Base-by-base conservation (phyloP, 1,140 invertebrate species). In the Aphelinus certus region DNA sequence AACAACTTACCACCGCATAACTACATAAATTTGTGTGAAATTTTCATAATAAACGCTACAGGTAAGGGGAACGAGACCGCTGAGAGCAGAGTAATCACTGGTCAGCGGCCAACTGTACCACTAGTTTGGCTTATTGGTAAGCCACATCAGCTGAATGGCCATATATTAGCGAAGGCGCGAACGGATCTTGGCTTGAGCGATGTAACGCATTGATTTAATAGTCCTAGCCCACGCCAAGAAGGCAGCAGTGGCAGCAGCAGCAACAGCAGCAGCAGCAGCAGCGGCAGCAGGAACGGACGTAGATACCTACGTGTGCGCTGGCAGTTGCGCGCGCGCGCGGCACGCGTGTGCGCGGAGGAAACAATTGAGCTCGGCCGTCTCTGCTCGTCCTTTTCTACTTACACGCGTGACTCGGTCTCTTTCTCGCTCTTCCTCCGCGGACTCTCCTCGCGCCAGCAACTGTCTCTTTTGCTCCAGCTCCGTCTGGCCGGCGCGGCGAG, bases 311-410 rank as follows among this genome's bases (percentile, higher is more conserved):
- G 10, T n/a, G 76, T 79, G 78, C 79, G 55, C 42, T 60, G 80
- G 78, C 79, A 82, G 79, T 84, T 81, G 81, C 77, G 55, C 51
- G 4, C 51, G 9, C 51, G 9, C 57, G 7, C 26, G 57, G 80
- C 81, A 85, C 84, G 84, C 84, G 84, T 86, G 84, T 85, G 85
- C 85, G 85, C 84, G 83, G 81, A 86, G 85, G 86, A 86, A 87
- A 87, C 85, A 86, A 87, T 86, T 87, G 83, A 83, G 83, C 80
- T 73, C 69, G 78, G 83, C 81, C 79, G 78, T 79, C 77, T 80
- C 76, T 76, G 46, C 66, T 57, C 63, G 51, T 66, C 26, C 46
- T n/a, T 65, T 55, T 71, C 49, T 55, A 49, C 48, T 43, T 69
- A n/a, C 58, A 2, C 58, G 58, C 58, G 26, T 26, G 7, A 75